phyloP scores from a whole-genome alignment of 2,888 invertebrate species.

The Melinaea menophilus region DNA sequence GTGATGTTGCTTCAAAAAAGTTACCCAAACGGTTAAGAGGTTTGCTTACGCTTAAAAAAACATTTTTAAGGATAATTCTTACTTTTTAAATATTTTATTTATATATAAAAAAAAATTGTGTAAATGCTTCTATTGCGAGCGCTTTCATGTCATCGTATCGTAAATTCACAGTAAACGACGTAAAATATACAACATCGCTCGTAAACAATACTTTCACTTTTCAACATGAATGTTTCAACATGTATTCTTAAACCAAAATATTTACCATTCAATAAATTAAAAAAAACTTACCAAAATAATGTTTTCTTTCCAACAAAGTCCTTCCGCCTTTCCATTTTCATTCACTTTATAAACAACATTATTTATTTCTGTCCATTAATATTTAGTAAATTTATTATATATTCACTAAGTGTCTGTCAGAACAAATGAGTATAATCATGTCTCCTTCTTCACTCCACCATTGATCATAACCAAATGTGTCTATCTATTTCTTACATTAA shows the following conservation, averaged over 20 bases:
- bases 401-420: slow-evolving; percentile 19
- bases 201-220: slow-evolving; percentile 15
- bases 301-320: slow-evolving; percentile 37
- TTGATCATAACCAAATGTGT: slow-evolving; percentile 19
- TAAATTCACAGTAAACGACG: slow-evolving; percentile 17
- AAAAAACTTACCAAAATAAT: slow-evolving; percentile 20
- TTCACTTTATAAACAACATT: slow-evolving; percentile 18
- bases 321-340: slow-evolving; percentile 52
- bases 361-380: slow-evolving; percentile 28
- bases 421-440: slow-evolving; percentile 21
- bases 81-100: too few species aligned
- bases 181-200: slow-evolving; percentile 9
- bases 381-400: slow-evolving; percentile 11
- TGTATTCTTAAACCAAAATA: too few species aligned
- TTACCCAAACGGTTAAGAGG: too few species aligned
- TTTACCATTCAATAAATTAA: too few species aligned
- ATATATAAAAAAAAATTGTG: too few species aligned
- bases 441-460: slow-evolving; percentile 25
- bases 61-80: too few species aligned
- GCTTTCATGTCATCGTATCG: slow-evolving; percentile 14
- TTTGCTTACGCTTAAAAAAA: too few species aligned
- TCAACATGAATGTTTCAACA: neutral
- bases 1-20: too few species aligned
- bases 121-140: slow-evolving; percentile 7
- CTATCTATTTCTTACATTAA: slow-evolving; percentile 12